Percentiles rank a stretch among this genome's conserved stretches.
phyloP scores from a whole-genome alignment of 2,113 vertebrate species.

The Cisticola juncidis region DNA sequence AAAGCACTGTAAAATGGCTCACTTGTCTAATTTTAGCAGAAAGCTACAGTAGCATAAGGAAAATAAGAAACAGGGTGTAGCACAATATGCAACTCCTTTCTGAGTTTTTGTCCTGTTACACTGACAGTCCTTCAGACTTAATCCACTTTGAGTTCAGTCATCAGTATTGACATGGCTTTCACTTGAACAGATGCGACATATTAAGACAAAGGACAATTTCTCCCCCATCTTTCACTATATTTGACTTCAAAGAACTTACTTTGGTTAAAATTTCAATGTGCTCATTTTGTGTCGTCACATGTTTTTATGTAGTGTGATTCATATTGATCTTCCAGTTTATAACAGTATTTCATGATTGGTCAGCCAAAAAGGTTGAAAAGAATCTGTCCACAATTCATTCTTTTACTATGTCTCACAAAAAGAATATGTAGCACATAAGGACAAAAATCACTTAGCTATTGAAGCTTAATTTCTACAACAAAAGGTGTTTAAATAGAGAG shows the following conservation, averaged over 20 bases:
- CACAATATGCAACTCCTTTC: background rate
- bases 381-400: background rate
- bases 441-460: background rate
- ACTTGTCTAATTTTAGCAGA: background rate
- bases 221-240: fast-evolving
- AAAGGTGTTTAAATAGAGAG: background rate
- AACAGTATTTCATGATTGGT: background rate
- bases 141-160: background rate
- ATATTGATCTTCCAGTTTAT: background rate
- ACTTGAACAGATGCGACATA: background rate
- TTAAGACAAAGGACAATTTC: background rate
- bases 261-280: background rate
- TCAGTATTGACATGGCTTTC: background rate
- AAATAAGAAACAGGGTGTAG: background rate
- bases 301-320: background rate
- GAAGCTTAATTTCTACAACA: background rate
- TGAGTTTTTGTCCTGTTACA: background rate
- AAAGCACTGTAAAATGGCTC: background rate
- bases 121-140: background rate
- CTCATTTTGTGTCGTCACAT: background rate
- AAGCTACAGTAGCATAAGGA: background rate
- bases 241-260: background rate
- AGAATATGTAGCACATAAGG: background rate
- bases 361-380: background rate
- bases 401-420: background rate